Percentiles rank a stretch among this genome's conserved stretches.
Evolutionary conservation across 2,888 invertebrate species (phyloP).

Genomic region (Rapana venosa): DNA sequence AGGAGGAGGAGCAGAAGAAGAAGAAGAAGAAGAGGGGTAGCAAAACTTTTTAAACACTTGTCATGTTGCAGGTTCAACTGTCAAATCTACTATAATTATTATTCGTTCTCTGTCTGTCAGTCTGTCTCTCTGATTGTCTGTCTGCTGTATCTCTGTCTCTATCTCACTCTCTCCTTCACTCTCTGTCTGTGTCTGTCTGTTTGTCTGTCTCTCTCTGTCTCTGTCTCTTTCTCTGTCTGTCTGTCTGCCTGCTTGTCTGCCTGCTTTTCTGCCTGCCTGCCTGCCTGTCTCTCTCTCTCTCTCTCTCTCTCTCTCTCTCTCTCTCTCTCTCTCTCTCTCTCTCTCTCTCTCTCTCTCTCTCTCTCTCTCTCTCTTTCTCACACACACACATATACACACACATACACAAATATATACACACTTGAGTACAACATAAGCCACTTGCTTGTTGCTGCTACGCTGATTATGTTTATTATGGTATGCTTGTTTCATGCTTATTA

Average conservation of each 20-base stretch:
- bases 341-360: not conserved
- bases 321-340: slow-evolving; percentile 10
- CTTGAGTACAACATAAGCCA: too few relatives aligned
- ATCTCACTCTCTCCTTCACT: not conserved
- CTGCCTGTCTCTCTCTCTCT: too few relatives aligned
- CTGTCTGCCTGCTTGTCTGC: not conserved
- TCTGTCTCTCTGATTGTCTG: not conserved
- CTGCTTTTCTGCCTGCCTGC: too few relatives aligned
- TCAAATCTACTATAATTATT: too few relatives aligned
- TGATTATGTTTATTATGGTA: too few relatives aligned
- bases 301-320: slow-evolving; percentile 27
- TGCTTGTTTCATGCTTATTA: too few relatives aligned
- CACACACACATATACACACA: not conserved
- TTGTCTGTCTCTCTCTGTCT: slow-evolving; percentile 8
- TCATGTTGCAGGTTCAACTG: too few relatives aligned
- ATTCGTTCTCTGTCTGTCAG: not conserved
- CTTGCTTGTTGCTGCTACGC: too few relatives aligned
- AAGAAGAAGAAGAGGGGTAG: not conserved
- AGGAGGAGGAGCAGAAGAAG: not conserved
- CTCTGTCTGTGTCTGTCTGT: not conserved
- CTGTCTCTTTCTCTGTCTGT: not conserved
- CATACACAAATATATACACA: too few relatives aligned
- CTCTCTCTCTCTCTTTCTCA: not conserved
- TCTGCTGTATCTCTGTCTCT: not conserved
- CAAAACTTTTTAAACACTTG: too few relatives aligned